Evolutionary conservation across 2,113 vertebrate species (phyloP), one percentile per base, ranked within the genome.

Genomic region (Oncorhynchus mykiss): DNA sequence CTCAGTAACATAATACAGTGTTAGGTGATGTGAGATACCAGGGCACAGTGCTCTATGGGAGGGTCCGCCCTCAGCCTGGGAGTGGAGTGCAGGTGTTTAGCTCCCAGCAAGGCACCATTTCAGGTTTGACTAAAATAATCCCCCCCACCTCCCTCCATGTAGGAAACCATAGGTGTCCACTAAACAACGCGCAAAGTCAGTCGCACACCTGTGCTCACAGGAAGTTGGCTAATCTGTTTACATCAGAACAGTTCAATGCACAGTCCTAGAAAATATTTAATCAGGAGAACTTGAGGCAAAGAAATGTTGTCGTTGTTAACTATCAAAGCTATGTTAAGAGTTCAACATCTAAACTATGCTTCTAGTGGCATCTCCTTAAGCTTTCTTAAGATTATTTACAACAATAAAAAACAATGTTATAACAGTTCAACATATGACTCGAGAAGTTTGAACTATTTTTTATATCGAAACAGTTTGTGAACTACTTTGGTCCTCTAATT

Each of bases 71-170:
- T 70, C 54, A 66, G 68, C 71, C 71, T 77, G 84, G 77, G 83
- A 88, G 76, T 57, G 77, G 69, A 72, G 78, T 60, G 62, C 91
- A 93, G 92, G 92, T 93, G 92, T 93, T 93, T 89, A 85, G 88
- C 89, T 87, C 82, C 85, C 78, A 91, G 90, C 91, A 68, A 92
- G 77, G 87, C 78, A 86, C 79, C 83, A 91, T 88, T 90, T 88
- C 89, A 90, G 88, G 89, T 90, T 88, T 84, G 90, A 89, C 89
- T 77, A 87, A 84, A 84, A 83, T 7, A 82, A 90, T 83, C 81
- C 82, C 34, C n/a, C 22, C 67, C 86, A 54, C 31, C 31, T 68
- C 18, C 31, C 91, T 81, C 82, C 59, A 20, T 80, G 70, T 68
- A 22, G 45, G 75, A 75, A 90, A 85, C 77, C 65, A 49, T 70